phyloP scores from a whole-genome alignment of 2,888 invertebrate genomes.

The Ophonus ardosiacus region DNA sequence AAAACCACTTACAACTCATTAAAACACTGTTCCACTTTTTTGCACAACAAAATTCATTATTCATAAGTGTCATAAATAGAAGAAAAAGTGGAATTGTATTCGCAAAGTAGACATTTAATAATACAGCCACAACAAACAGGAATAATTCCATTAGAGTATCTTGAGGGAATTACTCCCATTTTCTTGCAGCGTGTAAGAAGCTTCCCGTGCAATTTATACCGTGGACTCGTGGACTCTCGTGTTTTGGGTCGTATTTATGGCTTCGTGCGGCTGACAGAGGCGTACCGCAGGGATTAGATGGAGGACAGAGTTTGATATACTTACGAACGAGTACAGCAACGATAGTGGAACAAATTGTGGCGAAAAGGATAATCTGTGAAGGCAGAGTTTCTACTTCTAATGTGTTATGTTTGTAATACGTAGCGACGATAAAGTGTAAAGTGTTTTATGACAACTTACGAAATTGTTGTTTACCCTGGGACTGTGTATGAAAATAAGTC shows the following conservation, averaged over 20 bases:
- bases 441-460: not conserved
- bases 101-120: not conserved
- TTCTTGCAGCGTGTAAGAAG: conserved; percentile 10
- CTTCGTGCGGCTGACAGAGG: conserved; percentile 14
- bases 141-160: conserved; percentile 17
- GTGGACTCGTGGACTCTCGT: not conserved
- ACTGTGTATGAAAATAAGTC: no score
- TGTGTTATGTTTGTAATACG: conserved; percentile 38
- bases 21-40: not conserved
- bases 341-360: conserved; percentile 35
- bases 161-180: not conserved
- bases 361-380: conserved; percentile 14
- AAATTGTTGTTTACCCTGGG: not conserved
- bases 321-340: not conserved
- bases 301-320: not conserved
- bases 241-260: conserved; percentile 34
- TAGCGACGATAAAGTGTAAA: not conserved
- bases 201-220: conserved; percentile 8
- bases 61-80: not conserved
- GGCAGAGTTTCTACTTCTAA: conserved; percentile 28
- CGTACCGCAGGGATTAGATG: conserved; percentile 25
- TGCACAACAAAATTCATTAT: not conserved
- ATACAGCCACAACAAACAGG: not conserved
- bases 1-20: not conserved
- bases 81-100: not conserved